Conservation (phyloP, 2,888 invertebrate species). For the Chalcosyrphus nemorum region DNA sequence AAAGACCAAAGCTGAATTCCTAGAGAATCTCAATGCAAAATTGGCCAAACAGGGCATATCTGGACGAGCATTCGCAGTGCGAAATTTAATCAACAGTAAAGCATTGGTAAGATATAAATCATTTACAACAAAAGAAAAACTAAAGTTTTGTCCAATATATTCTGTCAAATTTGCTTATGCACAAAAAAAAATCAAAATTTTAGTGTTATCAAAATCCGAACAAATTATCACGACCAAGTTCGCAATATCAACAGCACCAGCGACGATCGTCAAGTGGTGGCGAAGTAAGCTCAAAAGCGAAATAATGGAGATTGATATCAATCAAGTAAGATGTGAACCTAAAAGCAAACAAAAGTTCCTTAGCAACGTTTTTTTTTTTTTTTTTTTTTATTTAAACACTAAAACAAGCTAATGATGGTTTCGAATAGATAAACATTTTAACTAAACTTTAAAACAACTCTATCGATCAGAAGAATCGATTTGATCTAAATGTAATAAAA, state of each 20-base stretch:
- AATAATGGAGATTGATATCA: conserved; percentile 15
- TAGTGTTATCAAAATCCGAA: conserved; percentile 79
- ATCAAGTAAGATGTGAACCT: conserved; percentile 50
- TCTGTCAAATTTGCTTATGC: conserved; percentile 11
- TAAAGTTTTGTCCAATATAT: not conserved
- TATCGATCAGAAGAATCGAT: not conserved
- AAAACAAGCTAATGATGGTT: conserved; percentile 28
- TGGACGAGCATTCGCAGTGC: conserved; percentile 86
- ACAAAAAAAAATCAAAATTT: conserved; percentile 26
- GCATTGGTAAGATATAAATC: conserved; percentile 84
- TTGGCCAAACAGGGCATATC: conserved; percentile 86
- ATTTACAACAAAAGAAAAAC: not conserved
- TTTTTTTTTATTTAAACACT: conserved; percentile 38
- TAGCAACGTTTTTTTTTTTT: too few species aligned
- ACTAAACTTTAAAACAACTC: not conserved
- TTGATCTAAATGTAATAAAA: not conserved
- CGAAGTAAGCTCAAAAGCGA: conserved; percentile 39
- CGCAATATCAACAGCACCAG: conserved; percentile 77
- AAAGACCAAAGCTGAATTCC: conserved; percentile 85
- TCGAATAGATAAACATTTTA: not conserved
- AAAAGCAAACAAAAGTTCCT: too few species aligned
- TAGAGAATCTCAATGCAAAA: conserved; percentile 92
- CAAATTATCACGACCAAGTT: conserved; percentile 80
- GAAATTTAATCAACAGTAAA: conserved; percentile 89
- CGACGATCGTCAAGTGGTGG: conserved; percentile 51